Evolutionary conservation across 2,888 invertebrate genomes (phyloP), one percentile per base, ranked within the genome.

Genomic region (Lithophane ornitopus): DNA sequence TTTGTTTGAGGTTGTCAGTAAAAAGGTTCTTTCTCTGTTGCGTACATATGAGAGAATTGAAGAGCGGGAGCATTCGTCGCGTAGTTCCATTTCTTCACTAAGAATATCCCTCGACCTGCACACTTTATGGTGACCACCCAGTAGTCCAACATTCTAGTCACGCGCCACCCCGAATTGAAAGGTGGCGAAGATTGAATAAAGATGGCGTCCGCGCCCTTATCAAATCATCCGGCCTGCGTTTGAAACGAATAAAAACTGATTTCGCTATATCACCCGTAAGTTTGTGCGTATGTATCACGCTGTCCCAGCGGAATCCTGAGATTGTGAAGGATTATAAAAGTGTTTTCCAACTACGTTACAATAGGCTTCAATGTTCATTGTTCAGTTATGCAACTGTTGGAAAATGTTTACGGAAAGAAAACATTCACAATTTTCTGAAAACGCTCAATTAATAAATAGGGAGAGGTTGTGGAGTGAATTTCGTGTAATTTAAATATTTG

Each of bases 131-230:
- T 84, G 77, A 82, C 85, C 76, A 70, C 75, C 65, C 67, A 56
- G 22, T 44, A 39, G 52, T 63, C 68, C 52, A 84, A 72, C 74
- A 94, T 90, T 91, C 94, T 2, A 76, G 91, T 91, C 94, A 94
- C 94, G 94, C 87, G 81, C 81, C 90, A 69, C 74, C 74, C 87
- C 90, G 90, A 90, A 92, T 91, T 92, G 94, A 93, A 92, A 94
- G 94, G 94, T 94, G 92, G 89, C 91, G 90, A 91, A 92, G 92
- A 94, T 94, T 93, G 94, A 94, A 94, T 94, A 94, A 94, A 94
- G 92, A 94, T 94, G 93, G 92, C 90, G 82, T 74, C 78, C 68
- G 70, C 79, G 84, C 79, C 87, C 81, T 89, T 87, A 88, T 89
- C 89, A 84, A 89, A 89, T 87, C 89, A 89, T 87, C 85, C 84